Base-by-base conservation (phyloP, 2,888 invertebrate species). In the Maniola hyperantus region DNA sequence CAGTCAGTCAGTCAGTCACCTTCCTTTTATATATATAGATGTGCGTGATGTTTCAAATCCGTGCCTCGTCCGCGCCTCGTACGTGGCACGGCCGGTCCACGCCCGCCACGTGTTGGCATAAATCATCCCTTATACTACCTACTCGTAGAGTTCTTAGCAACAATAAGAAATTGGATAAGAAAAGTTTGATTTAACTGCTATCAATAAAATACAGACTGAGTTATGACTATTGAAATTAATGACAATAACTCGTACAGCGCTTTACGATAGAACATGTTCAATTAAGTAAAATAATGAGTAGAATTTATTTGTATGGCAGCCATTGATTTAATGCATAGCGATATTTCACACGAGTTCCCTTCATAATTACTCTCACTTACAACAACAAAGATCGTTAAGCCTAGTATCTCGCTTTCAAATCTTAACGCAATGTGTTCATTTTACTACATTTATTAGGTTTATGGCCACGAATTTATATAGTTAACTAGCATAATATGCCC, bases 391-490 rank as follows among this genome's bases (percentile, higher is more conserved):
- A 69, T 70, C 66, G 69, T 71, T 73, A 70, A 74, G 63, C 69
- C 65, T 69, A 73, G n/a, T 71, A 75, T 73, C 75, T 71, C 64
- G 68, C 74, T 74, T 77, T 74, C 74, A 72, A 76, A 76, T 75
- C 73, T 72, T 66, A 71, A 71, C 69, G 69, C 66, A 66, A 67
- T 66, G 67, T 69, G 13, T 51, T 50, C 34, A 66, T 62, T n/a
- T n/a, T 66, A 51, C 42, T 26, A 57, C 55, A 57, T 57, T 57
- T 57, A 20, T 42, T 13, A 59, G 50, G 48, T 66, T 64, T 57
- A 60, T 51, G 50, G 8, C 51, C 15, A 26, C 42, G 51, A 53
- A 8, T 51, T n/a, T 26, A 39, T 36, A 33, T 7, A 26, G 6
- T 42, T 26, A n/a, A n/a, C n/a, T n/a, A n/a, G n/a, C n/a, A n/a